Percentiles rank a stretch among this genome's conserved stretches.
Evolutionary conservation across 2,888 invertebrate species (phyloP).

Genomic region (Tyria jacobaeae): DNA sequence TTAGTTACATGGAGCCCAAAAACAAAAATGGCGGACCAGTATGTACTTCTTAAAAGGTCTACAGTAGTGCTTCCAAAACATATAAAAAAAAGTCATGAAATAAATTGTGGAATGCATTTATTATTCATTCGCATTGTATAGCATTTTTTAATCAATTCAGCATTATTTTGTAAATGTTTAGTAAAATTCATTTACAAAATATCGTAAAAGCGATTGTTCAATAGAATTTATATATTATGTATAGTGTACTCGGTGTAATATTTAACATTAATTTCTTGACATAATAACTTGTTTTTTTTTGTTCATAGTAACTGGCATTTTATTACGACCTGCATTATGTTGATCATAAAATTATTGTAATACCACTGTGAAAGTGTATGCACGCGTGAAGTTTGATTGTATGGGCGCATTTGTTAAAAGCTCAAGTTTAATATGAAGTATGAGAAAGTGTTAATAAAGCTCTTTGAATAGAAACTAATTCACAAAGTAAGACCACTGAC

Average conservation of each 20-base stretch:
- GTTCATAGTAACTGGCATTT: constrained; percentile 22
- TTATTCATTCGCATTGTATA: constrained; percentile 3
- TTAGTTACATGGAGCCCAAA: too few species aligned
- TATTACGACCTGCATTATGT: constrained; percentile 24
- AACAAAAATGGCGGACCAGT: too few species aligned
- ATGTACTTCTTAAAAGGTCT: not conserved
- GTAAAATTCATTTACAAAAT: constrained; percentile 4
- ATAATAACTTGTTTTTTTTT: constrained; percentile 28
- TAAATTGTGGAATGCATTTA: constrained; percentile 3
- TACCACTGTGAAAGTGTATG: not conserved
- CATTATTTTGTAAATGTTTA: not conserved
- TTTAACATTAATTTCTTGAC: constrained; percentile 27
- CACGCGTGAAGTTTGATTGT: too few species aligned
- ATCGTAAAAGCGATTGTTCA: not conserved
- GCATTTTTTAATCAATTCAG: not conserved
- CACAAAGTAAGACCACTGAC: not conserved
- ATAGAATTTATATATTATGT: constrained; percentile 2
- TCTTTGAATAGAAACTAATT: not conserved
- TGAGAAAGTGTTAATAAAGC: not conserved
- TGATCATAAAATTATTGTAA: constrained; percentile 23
- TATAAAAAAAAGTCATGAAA: constrained; percentile 12
- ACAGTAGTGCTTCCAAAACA: constrained; percentile 12
- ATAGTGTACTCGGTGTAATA: constrained; percentile 30
- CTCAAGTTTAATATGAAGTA: not conserved
- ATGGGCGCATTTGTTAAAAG: not conserved